These are phyloP conservation scores for Callospermophilus lateralis DNA, from an alignment of 2,113 vertebrate genomes.

Conservation along the genomic window DNA sequence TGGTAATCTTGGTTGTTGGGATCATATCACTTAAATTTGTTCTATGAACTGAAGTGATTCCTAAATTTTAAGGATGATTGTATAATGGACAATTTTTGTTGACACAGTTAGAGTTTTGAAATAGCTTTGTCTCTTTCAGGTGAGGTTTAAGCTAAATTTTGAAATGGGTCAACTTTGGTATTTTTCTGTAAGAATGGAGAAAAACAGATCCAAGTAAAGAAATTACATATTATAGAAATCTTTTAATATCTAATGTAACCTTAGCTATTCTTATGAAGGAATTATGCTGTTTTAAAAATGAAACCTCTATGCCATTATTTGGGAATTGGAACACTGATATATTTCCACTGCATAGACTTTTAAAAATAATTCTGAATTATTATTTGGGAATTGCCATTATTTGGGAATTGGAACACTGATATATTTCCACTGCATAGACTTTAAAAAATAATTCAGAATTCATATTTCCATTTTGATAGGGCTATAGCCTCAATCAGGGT, in stretches of 20 bases:
- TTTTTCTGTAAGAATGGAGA: conserved; percentile 34
- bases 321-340: background rate
- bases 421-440: conserved; percentile 4
- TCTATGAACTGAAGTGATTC: background rate
- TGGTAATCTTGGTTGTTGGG: background rate
- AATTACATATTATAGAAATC: background rate
- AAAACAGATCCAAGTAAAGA: background rate
- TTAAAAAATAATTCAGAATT: background rate
- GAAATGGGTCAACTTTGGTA: background rate
- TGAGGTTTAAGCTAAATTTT: background rate
- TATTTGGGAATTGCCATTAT: no score
- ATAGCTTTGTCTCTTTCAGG: background rate
- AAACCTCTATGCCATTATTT: conserved; percentile 11
- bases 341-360: background rate
- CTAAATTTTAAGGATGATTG: background rate
- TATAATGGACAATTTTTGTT: background rate
- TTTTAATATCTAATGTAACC: background rate
- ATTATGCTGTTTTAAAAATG: conserved; percentile 31
- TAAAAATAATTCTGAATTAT: background rate
- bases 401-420: background rate
- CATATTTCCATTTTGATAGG: background rate
- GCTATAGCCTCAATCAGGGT: background rate
- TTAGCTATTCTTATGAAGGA: background rate
- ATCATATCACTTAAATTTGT: conserved; percentile 5
- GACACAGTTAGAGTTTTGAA: background rate